phyloP scores from a whole-genome alignment of 2,888 invertebrate species.

The Acronicta alni region DNA sequence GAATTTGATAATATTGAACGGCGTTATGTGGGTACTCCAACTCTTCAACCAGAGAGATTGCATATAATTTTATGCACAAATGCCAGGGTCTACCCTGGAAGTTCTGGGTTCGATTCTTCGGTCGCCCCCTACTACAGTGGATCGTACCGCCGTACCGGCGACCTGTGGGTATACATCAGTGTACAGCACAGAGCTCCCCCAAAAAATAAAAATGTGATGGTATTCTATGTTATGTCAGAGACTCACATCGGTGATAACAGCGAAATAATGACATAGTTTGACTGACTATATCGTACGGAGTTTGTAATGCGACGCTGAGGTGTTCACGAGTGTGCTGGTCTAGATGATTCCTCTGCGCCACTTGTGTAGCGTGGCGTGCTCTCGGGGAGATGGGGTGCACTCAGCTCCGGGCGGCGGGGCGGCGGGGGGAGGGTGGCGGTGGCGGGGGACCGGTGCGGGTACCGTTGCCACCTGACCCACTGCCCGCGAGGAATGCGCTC shows the following conservation, averaged over 20 bases:
- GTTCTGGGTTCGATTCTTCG: too few relatives aligned
- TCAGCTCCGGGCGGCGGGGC: conserved; percentile 7
- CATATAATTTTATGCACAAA: too few relatives aligned
- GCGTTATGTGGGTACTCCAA: too few relatives aligned
- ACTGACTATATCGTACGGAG: background rate
- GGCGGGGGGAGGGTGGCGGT: conserved; percentile 16
- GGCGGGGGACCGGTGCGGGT: conserved; percentile 69
- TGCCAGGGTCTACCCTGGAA: too few relatives aligned
- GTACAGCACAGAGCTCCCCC: too few relatives aligned
- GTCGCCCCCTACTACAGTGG: too few relatives aligned
- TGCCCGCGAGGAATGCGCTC: conserved; percentile 63
- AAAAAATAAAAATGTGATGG: too few relatives aligned
- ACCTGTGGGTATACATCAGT: too few relatives aligned
- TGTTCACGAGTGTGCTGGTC: conserved; percentile 4
- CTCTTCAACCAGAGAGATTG: too few relatives aligned
- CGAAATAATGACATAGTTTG: background rate
- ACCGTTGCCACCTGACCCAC: conserved; percentile 76
- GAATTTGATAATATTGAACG: too few relatives aligned
- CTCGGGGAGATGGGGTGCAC: conserved; percentile 13
- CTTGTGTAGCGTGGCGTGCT: conserved; percentile 47
- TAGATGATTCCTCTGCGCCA: conserved; percentile 27
- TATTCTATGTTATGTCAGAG: too few relatives aligned
- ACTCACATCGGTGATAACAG: background rate
- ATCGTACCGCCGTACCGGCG: too few relatives aligned
- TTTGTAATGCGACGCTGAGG: background rate